Percentiles rank a stretch among this genome's conserved stretches.
Evolutionary conservation across 2,113 vertebrate genomes (phyloP).

Genomic region (Dermatemys mawii): DNA sequence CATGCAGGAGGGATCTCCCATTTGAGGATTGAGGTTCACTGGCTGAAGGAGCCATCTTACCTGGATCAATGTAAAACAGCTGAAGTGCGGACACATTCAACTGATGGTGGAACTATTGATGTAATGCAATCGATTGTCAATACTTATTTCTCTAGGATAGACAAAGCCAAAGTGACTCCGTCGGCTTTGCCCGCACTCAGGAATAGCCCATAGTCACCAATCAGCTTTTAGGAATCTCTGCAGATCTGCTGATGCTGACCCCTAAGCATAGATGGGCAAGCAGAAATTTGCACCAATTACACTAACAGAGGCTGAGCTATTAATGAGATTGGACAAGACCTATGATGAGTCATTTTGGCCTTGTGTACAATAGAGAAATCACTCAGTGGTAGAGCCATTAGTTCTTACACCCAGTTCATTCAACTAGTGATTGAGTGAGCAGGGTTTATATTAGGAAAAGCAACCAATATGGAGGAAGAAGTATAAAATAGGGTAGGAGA

Average conservation of each 20-base stretch:
- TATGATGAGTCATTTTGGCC: background rate
- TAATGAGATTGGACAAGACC: background rate
- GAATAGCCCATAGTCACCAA: background rate
- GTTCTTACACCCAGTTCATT: too few species aligned
- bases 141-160: background rate
- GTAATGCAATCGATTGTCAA: too few species aligned
- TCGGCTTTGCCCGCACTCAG: background rate
- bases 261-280: background rate
- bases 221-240: background rate
- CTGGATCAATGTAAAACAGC: background rate
- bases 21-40: background rate
- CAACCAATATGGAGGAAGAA: background rate
- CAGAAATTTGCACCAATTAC: too few species aligned
- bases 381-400: background rate
- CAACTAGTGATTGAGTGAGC: background rate
- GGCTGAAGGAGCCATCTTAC: background rate
- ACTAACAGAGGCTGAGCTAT: too few species aligned
- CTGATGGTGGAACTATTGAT: background rate
- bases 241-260: background rate
- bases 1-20: background rate
- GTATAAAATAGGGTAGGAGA: background rate
- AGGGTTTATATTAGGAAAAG: background rate
- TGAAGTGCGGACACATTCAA: background rate
- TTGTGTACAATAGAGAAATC: background rate
- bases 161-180: background rate